Percentiles rank a stretch among this genome's conserved stretches.
Evolutionary conservation across 2,888 invertebrate genomes (phyloP).

Genomic region (Pseudolycoriella hygida): DNA sequence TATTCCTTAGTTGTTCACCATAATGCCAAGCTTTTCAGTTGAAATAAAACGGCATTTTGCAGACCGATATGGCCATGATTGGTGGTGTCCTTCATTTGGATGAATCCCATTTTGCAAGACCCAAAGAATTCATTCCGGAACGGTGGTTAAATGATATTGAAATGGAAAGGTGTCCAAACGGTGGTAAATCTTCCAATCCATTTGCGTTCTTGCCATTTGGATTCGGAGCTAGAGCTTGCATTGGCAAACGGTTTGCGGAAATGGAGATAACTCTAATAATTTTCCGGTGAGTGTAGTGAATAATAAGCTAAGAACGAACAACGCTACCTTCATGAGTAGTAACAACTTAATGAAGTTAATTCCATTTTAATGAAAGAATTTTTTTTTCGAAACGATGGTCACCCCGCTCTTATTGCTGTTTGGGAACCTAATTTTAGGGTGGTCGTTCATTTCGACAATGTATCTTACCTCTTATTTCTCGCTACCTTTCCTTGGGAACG

Average conservation of each 20-base stretch:
- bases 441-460: no score
- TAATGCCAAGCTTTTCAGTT: no score
- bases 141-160: slow-evolving; percentile 36
- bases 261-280: slow-evolving; percentile 42
- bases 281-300: slow-evolving; percentile 22
- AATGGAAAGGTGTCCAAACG: slow-evolving; percentile 18
- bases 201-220: slow-evolving; percentile 49
- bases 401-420: no score
- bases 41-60: slow-evolving; percentile 15
- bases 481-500: no score
- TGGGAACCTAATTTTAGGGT: no score
- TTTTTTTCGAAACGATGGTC: no score
- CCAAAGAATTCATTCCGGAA: slow-evolving; percentile 51
- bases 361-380: no score
- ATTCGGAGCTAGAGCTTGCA: slow-evolving; percentile 46
- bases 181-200: slow-evolving; percentile 22
- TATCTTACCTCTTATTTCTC: no score
- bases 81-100: slow-evolving; percentile 45
- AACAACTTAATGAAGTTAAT: no score
- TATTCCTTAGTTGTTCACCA: no score
- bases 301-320: no score
- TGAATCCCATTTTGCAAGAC: slow-evolving; percentile 43
- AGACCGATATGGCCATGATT: slow-evolving; percentile 60
- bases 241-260: slow-evolving; percentile 54
- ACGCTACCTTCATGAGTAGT: no score